Conservation (phyloP, 2,113 vertebrate genomes). For the Pholis gunnellus region DNA sequence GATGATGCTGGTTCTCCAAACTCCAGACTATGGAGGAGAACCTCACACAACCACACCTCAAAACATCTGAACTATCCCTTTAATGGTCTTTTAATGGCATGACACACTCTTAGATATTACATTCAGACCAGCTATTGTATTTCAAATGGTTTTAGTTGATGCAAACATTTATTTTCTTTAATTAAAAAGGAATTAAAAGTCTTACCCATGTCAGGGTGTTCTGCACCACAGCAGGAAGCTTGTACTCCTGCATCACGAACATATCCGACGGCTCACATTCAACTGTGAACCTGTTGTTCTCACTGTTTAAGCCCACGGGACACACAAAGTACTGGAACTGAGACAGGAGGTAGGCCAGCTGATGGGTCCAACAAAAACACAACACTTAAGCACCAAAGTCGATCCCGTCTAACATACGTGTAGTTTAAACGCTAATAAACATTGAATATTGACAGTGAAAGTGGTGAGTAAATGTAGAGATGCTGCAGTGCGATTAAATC, state of each 20-base stretch:
- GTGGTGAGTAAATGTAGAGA: not conserved
- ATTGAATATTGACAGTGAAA: not conserved
- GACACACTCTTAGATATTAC: not conserved
- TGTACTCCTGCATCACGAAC: slow-evolving; percentile 92
- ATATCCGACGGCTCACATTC: slow-evolving; percentile 93
- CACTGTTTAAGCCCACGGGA: slow-evolving; percentile 93
- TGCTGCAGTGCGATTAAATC: not conserved
- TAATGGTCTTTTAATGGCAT: not conserved
- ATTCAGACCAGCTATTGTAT: not conserved
- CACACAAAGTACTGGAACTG: slow-evolving; percentile 96
- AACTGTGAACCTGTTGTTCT: slow-evolving; percentile 91
- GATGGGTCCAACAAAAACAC: not conserved
- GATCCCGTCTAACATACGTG: not conserved
- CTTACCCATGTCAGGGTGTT: slow-evolving; percentile 88
- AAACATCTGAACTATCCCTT: not conserved
- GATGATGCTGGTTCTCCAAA: no score
- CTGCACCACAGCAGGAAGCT: slow-evolving; percentile 86
- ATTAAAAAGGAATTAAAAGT: not conserved
- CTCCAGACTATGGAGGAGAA: no score
- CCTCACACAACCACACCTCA: no score
- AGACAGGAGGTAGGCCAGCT: slow-evolving; percentile 92
- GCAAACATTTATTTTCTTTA: not conserved
- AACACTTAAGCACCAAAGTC: not conserved
- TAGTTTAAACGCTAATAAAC: not conserved
- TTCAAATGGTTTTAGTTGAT: not conserved